These are phyloP conservation scores for Hepsetus odoe DNA, from an alignment of 2,113 vertebrate genomes.

Conservation along the genomic window DNA sequence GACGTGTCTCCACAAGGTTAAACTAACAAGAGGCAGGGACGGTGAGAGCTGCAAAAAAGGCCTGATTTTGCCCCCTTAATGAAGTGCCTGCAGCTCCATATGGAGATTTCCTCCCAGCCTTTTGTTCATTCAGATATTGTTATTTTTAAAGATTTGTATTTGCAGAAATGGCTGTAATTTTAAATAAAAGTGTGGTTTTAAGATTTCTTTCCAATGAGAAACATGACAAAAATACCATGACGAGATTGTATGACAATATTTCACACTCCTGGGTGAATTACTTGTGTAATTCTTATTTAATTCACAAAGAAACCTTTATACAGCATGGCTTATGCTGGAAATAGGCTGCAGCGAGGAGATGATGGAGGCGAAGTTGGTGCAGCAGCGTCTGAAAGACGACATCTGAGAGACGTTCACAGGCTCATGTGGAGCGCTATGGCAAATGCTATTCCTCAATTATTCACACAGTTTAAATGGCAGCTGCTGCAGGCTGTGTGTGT, in stretches of 20 bases:
- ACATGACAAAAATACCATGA: too few species aligned
- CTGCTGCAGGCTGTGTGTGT: constrained; percentile 52
- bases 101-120: constrained; percentile 54
- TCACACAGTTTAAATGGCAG: constrained; percentile 77
- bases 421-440: constrained; percentile 59
- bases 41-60: constrained; percentile 68
- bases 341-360: not conserved
- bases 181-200: not conserved
- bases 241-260: too few species aligned
- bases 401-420: constrained; percentile 54
- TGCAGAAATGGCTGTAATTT: not conserved
- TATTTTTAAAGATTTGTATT: not conserved
- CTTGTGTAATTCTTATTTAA: not conserved
- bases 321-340: not conserved
- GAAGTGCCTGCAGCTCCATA: constrained; percentile 49
- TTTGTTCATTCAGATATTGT: constrained; percentile 68
- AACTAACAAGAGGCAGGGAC: constrained; percentile 70
- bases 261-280: not conserved
- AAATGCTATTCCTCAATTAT: constrained; percentile 81
- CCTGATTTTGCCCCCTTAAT: constrained; percentile 72
- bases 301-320: not conserved
- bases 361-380: not conserved
- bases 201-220: too few species aligned
- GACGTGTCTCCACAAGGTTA: constrained; percentile 75
- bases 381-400: constrained; percentile 38